Evolutionary conservation across 1,140 invertebrate genomes (phyloP), one percentile per base, ranked within the genome.

Genomic region (Copidosoma floridanum): DNA sequence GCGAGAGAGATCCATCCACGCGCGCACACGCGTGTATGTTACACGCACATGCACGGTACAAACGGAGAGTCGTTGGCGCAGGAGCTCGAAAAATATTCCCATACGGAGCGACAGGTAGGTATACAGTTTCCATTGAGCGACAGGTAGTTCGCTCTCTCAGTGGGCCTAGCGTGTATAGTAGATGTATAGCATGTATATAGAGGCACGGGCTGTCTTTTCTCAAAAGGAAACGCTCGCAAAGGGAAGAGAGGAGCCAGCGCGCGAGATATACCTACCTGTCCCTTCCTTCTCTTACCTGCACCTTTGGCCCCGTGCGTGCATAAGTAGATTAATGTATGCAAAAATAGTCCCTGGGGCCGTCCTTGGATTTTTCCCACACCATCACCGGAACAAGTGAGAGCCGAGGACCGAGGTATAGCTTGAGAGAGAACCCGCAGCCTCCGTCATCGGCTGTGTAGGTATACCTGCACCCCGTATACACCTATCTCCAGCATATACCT

Each of bases 71-170:
- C 20, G 29, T 32, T 14, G 27, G 43, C 53, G 41, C 53, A 38
- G 23, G 44, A 21, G 44, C 55, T 50, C 48, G 58, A 60, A 61
- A 53, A 61, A 61, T 55, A 37, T 61, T 61, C 58, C 58, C 58
- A 61, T 61, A 61, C 40, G 35, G 11, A 4, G 29, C 29, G 29
- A 61, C 58, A 61, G 58, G 58, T 61, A 61, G 58, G 52, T 61
- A 61, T 61, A 51, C 52, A 61, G 58, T 61, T 61, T 61, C 58
- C 52, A 61, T 61, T 61, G 58, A 61, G 52, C 58, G 58, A 61
- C 58, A 61, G 58, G 58, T 61, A 61, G 58, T 52, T 60, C 47
- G 32, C 23, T 41, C 35, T 41, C 20, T 1, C 23, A 23, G 12
- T 26, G 44, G 3, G 24, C 26, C 11, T 23, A 53, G 8, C 24